phyloP scores from a whole-genome alignment of 2,113 vertebrate species.

The Pandion haliaetus region DNA sequence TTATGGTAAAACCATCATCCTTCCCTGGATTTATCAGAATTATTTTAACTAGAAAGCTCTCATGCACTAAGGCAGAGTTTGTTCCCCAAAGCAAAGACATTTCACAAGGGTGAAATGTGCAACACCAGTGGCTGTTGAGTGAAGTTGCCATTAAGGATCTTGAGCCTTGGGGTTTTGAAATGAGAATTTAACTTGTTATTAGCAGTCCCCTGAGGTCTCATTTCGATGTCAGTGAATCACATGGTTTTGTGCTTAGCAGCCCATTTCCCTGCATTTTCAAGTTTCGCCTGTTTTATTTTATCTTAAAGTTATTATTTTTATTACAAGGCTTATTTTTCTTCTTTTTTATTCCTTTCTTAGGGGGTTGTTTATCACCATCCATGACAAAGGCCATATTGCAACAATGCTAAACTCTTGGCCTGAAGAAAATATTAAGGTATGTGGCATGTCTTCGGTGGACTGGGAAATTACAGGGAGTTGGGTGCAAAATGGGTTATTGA shows the following conservation, averaged over 20 bases:
- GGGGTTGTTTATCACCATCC: constrained; percentile 97
- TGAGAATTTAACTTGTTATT: background rate
- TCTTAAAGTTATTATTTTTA: background rate
- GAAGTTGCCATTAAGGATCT: background rate
- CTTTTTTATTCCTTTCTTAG: constrained; percentile 2
- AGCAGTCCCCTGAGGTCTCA: background rate
- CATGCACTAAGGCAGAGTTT: background rate
- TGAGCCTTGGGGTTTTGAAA: background rate
- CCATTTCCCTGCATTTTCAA: background rate
- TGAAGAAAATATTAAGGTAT: constrained; percentile 92
- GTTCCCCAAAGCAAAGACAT: background rate
- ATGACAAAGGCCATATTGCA: constrained; percentile 93
- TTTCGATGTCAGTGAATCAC: background rate
- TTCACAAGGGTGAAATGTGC: background rate
- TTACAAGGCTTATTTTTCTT: background rate
- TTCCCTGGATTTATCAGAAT: background rate
- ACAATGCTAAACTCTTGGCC: constrained; percentile 97
- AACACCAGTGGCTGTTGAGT: background rate
- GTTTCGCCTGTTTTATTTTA: background rate
- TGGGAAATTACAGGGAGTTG: background rate
- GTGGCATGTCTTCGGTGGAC: background rate
- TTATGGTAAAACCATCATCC: background rate
- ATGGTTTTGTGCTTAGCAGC: background rate
- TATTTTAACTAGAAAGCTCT: background rate
- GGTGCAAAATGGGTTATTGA: background rate